Conservation (phyloP, 1,140 invertebrate genomes). For the Brachionus asplanchnoidis region DNA sequence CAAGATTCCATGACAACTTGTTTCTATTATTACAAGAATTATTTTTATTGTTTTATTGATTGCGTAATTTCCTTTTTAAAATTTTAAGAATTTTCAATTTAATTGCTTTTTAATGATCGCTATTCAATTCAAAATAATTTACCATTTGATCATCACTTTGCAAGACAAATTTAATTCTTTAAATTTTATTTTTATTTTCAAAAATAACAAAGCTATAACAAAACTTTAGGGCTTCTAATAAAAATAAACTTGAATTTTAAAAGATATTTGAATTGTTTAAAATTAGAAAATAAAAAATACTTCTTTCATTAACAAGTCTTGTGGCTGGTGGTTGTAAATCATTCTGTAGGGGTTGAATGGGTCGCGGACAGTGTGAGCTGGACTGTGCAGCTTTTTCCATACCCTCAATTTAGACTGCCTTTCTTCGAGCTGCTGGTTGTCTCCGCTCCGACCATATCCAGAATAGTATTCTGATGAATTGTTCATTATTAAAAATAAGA, state of each 20-base stretch:
- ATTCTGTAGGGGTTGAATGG: neutral
- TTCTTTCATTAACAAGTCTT: neutral
- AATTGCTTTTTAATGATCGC: neutral
- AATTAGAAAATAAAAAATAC: neutral
- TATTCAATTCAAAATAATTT: neutral
- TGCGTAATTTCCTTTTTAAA: neutral
- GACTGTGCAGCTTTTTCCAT: conserved; percentile 31
- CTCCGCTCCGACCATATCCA: neutral
- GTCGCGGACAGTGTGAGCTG: neutral
- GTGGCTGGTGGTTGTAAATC: neutral
- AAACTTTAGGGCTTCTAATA: neutral
- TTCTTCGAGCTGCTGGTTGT: neutral
- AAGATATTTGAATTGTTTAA: neutral
- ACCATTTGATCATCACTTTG: neutral
- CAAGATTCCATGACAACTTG: conserved; percentile 22
- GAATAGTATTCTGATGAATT: neutral
- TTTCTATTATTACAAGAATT: neutral
- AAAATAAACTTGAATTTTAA: neutral
- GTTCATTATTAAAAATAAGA: conserved; percentile 20
- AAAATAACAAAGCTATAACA: too few species aligned
- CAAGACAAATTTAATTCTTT: too few species aligned
- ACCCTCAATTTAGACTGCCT: neutral
- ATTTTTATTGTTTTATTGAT: neutral
- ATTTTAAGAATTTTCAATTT: neutral
- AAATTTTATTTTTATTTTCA: too few species aligned